These are phyloP conservation scores for Brachystomella parvula DNA, from an alignment of 1,140 invertebrate species.

Conservation along the genomic window DNA sequence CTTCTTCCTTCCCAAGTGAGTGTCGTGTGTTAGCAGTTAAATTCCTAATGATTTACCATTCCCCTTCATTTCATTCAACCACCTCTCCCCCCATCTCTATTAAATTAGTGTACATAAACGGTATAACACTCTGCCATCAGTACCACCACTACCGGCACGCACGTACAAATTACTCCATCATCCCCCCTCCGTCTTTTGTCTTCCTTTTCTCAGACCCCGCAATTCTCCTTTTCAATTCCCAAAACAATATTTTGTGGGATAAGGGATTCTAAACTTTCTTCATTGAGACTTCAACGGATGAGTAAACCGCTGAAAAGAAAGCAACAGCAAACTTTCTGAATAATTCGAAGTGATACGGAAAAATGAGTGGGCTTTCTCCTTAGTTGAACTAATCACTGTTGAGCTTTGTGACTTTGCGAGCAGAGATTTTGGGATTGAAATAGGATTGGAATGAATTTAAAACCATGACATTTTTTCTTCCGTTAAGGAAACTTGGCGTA, in stretches of 20 bases:
- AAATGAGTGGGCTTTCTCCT: neutral
- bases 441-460: too few species aligned
- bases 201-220: neutral
- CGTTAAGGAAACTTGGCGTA: too few species aligned
- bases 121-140: too few species aligned
- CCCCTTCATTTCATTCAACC: neutral
- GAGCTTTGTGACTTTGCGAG: too few species aligned
- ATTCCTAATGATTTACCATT: constrained; percentile 4
- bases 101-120: neutral
- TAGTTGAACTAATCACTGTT: neutral
- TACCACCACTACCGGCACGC: neutral
- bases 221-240: neutral
- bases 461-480: too few species aligned
- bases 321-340: neutral
- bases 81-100: neutral
- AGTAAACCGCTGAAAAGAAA: neutral
- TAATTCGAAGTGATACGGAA: neutral
- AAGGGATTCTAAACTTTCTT: too few species aligned
- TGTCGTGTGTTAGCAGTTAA: neutral
- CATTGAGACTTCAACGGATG: neutral
- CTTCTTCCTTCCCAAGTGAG: too few species aligned
- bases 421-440: too few species aligned
- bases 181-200: too few species aligned
- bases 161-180: neutral
- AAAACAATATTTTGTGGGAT: neutral